Evolutionary conservation across 2,888 invertebrate genomes (phyloP), one percentile per base, ranked within the genome.

Genomic region (Phania funesta): DNA sequence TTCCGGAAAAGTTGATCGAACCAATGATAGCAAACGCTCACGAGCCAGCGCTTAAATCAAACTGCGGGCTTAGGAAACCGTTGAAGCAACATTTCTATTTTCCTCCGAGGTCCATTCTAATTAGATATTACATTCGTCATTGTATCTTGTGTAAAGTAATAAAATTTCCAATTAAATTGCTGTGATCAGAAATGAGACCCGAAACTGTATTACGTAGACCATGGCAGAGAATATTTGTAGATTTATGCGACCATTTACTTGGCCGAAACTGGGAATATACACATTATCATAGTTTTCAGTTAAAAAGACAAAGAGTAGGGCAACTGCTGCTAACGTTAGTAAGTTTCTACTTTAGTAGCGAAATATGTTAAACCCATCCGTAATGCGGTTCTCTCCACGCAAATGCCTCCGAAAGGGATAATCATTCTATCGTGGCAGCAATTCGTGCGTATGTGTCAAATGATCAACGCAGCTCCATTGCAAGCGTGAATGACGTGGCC

Each of bases 171-270:
- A 50, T 60, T 11, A 50, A 68, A 11, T 8, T 16, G 1, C 52
- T 38, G 38, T 38, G 32, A 20, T 58, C 56, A 6, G 4, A 9
- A 18, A 60, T 68, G 52, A 67, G 67, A 0, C 9, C 20, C 0
- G 18, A 54, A 16, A 2, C 50, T 2, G 2, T n/a, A 9, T 48
- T 44, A 4, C 29, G 35, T 5, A n/a, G 58, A 5, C 32, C 68
- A 1, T 68, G 29, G 3, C 44, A 68, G 16, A 18, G 44, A 2
- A 0, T 56, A 0, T 54, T 29, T 29, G 16, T 54, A 2, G 20
- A 68, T 32, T 44, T 16, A 44, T 56, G 41, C 50, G 41, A 0
- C 75, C 65, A 0, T 74, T 65, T 9, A 18, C 62, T 0, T 20
- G 54, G 13, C 18, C 74, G 1, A 64, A 56, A n/a, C 2, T 1